phyloP scores from a whole-genome alignment of 2,888 invertebrate genomes.

The Diarsia rubi region DNA sequence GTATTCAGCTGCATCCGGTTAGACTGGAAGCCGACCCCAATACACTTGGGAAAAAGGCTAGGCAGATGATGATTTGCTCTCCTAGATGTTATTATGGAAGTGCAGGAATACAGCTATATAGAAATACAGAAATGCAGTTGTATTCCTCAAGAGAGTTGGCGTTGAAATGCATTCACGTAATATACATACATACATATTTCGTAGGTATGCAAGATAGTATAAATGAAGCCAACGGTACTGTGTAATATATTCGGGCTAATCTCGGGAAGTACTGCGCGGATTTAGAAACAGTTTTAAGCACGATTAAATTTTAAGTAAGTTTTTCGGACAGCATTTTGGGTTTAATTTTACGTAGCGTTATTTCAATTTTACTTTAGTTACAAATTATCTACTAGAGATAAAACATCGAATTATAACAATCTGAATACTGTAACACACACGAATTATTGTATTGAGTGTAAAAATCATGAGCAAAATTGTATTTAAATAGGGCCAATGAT shows the following conservation, averaged over 20 bases:
- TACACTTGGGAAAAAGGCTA: too few species aligned
- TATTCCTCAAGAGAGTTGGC: constrained; percentile 45
- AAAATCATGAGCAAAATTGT: not conserved
- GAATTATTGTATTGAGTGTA: not conserved
- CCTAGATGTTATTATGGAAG: constrained; percentile 7
- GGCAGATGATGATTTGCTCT: too few species aligned
- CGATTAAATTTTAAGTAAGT: not conserved
- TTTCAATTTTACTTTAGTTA: too few species aligned
- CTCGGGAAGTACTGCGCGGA: constrained; percentile 45
- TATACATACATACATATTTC: constrained; percentile 42
- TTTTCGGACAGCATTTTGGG: constrained; percentile 5
- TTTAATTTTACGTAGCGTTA: not conserved
- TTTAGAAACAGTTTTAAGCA: constrained; percentile 42
- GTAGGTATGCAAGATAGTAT: constrained; percentile 31
- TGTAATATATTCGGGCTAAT: constrained; percentile 55
- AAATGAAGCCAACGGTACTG: constrained; percentile 27
- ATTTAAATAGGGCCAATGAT: too few species aligned
- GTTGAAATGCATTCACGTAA: constrained; percentile 46
- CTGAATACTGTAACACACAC: not conserved
- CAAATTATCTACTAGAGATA: not conserved
- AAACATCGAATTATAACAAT: not conserved
- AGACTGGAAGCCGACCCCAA: too few species aligned
- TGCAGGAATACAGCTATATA: constrained; percentile 28
- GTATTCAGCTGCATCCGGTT: too few species aligned
- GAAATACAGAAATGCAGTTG: constrained; percentile 37